A percentile compares a stretch with the other conserved stretches of the same genome.
Conservation (phyloP, 2,113 vertebrate genomes). For the Rhinopomastus cyanomelas region DNA sequence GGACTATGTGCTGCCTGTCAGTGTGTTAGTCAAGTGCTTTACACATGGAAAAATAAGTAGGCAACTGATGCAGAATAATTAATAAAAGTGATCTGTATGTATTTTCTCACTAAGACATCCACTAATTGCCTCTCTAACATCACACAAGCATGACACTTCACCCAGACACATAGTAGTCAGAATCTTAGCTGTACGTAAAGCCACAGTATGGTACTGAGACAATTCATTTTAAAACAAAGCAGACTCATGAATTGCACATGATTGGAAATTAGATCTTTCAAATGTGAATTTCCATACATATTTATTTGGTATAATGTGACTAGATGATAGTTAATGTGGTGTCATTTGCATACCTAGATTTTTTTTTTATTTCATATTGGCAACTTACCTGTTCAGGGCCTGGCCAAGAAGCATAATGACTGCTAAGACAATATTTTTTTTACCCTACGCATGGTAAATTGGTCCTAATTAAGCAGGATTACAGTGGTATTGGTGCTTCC, state of each 20-base stretch:
- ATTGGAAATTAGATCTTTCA: not conserved
- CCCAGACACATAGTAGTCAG: not conserved
- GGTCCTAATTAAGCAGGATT: constrained; percentile 63
- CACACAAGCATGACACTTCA: not conserved
- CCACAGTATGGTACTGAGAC: not conserved
- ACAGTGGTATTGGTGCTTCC: constrained; percentile 47
- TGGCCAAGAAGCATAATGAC: constrained; percentile 16
- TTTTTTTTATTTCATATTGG: constrained; percentile 33
- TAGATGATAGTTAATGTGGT: not conserved
- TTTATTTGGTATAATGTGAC: not conserved
- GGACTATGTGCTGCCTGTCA: not conserved
- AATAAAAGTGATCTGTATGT: not conserved
- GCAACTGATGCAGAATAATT: not conserved
- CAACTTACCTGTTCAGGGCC: not conserved
- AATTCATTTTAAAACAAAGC: not conserved
- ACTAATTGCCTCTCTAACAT: not conserved
- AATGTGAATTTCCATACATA: not conserved
- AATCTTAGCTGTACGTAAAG: not conserved
- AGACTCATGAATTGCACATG: not conserved
- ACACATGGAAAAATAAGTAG: not conserved
- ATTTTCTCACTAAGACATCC: not conserved
- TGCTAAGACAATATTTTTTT: constrained; percentile 56
- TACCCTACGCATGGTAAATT: constrained; percentile 52
- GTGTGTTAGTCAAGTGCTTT: not conserved
- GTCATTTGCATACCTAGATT: not conserved